Conservation (phyloP, 92 coral and sea anemone species). For the Palythoa grandiflora region DNA sequence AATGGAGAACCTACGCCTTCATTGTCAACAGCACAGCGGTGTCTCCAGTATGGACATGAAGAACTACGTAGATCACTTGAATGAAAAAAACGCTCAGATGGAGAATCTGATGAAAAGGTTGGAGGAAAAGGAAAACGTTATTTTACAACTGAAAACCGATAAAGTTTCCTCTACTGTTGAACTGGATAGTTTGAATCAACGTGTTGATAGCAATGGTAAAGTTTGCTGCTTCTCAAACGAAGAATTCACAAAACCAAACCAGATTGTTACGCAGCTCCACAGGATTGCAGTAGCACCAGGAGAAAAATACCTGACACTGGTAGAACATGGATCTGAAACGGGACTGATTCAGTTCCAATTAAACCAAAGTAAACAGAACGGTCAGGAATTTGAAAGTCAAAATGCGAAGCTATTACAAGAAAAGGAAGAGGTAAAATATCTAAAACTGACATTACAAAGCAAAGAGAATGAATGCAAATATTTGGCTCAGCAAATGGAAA, state of each 20-base stretch:
- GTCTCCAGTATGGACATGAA: not conserved
- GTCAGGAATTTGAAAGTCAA: no score
- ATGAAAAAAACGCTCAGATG: conserved; percentile 1
- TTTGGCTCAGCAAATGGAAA: not conserved
- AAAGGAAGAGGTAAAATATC: not conserved
- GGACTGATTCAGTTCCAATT: no score
- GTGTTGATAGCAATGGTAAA: not conserved
- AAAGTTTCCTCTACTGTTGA: not conserved
- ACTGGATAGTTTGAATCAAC: not conserved
- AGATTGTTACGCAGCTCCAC: not conserved
- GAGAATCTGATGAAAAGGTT: not conserved
- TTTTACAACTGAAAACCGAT: not conserved
- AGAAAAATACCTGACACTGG: no score
- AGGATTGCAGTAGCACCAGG: no score
- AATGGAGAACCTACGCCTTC: conserved; percentile 29
- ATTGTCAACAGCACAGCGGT: conserved; percentile 29
- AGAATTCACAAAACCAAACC: not conserved
- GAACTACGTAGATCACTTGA: conserved; percentile 5
- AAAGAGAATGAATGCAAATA: not conserved
- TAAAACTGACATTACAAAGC: not conserved
- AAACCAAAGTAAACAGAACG: no score
- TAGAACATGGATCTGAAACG: no score
- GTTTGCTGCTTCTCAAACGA: not conserved
- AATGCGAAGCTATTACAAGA: not conserved
- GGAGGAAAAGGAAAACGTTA: conserved; percentile 2